phyloP scores from a whole-genome alignment of 2,113 vertebrate species.

The Corythaeola cristata region DNA sequence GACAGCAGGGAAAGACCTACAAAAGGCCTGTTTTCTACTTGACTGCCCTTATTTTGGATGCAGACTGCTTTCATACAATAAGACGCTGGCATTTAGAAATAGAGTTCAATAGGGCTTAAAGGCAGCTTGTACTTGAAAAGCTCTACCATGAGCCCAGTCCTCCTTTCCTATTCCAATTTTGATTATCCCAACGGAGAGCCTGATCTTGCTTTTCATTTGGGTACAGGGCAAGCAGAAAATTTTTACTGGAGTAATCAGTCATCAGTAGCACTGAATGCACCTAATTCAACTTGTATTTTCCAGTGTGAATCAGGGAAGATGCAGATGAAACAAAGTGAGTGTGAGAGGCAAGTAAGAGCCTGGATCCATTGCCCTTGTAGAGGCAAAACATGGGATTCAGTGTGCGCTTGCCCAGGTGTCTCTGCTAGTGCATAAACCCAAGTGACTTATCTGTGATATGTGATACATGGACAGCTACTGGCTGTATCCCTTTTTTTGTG shows the following conservation, averaged over 20 bases:
- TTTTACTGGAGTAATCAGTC: background rate
- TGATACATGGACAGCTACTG: background rate
- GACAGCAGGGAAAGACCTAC: background rate
- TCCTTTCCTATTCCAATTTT: background rate
- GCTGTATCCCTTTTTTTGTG: background rate
- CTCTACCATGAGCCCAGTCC: background rate
- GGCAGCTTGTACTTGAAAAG: background rate
- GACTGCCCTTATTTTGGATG: background rate
- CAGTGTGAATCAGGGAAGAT: background rate
- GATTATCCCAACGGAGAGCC: background rate
- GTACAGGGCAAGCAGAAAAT: background rate
- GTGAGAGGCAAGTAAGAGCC: background rate
- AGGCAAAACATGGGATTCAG: background rate
- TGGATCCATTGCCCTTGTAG: background rate
- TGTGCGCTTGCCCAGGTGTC: background rate
- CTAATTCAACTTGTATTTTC: background rate
- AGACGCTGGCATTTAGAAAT: background rate
- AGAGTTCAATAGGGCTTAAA: background rate
- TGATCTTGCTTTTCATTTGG: background rate
- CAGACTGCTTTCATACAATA: background rate
- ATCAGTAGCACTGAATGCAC: background rate
- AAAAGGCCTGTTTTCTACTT: background rate
- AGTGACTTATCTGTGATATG: background rate
- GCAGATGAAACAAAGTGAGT: background rate
- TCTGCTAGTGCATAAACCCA: background rate